Base-by-base conservation (phyloP, 2,888 invertebrate genomes). In the Sphaerophoria rueppellii region DNA sequence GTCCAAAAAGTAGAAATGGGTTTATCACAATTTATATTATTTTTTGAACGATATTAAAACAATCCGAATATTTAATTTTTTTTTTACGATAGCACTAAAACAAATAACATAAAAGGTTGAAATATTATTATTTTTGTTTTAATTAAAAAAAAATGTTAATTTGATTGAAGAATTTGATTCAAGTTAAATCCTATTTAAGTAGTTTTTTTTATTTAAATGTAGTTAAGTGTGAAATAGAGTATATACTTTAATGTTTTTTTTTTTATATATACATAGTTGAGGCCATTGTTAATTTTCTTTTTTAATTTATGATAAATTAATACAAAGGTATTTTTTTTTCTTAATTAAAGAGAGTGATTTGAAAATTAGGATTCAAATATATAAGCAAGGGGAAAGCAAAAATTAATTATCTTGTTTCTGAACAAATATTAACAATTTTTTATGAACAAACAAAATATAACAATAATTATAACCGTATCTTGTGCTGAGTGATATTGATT, bases 211-310 rank as follows among this genome's bases (percentile, higher is more conserved):
- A 2, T 24, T 24, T 24, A 24, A 24, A 24, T 60, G 37, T 74
- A 74, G 73, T 70, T 73, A 48, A 74, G 60, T 82, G 73, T 78
- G 73, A 78, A 82, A 37, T 74, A 77, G 77, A 77, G 58, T 82
- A 77, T 78, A 67, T 24, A 24, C 1, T 65, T 69, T 57, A 63
- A 61, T 69, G 37, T 61, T 69, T 80, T 74, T 37, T 40, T 73
- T 43, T 63, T 50, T 71, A 43, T 79, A 54, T 69, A 69, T 80
- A 74, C 48, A 65, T 75, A 74, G 70, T 71, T 58, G 74, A 82
- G 82, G 82, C 73, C 1, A 78, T 75, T 61, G 48, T 65, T 65
- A 43, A 11, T 9, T 63, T 76, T 14, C n/a, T n/a, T 50, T 54
- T 40, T 24, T 32, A 70, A 60, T 54, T 63, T 24, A 58, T 75